phyloP scores from a whole-genome alignment of 23 tunicate species.

The Styela plicata region DNA sequence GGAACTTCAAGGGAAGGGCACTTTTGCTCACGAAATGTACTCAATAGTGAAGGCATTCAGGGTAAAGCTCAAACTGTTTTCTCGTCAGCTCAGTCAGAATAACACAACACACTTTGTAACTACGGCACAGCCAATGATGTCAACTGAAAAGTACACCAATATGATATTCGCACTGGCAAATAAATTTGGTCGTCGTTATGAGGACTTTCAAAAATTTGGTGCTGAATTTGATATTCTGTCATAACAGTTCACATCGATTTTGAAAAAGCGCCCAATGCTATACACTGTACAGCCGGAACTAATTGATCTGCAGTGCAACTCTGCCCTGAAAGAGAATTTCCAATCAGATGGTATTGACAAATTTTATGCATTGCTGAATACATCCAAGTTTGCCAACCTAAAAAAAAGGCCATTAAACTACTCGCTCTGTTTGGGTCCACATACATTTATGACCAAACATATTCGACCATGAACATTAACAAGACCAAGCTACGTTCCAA shows the following conservation, averaged over 20 bases:
- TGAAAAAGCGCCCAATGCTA: conserved; percentile 15
- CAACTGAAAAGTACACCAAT: conserved; percentile 8
- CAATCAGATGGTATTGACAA: conserved; percentile 16
- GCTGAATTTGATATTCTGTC: background rate
- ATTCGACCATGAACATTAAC: conserved; percentile 16
- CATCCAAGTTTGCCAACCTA: conserved; percentile 26
- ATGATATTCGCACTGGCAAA: background rate
- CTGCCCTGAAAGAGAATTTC: conserved; percentile 17
- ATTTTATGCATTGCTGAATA: conserved; percentile 23
- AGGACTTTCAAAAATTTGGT: background rate
- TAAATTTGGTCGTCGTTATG: conserved; percentile 2
- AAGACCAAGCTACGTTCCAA: conserved; percentile 30
- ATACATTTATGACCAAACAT: conserved; percentile 37
- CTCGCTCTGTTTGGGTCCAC: conserved; percentile 37
- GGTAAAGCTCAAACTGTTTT: background rate
- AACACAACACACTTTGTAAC: background rate
- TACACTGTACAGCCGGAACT: conserved; percentile 40
- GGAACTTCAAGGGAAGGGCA: conserved; percentile 2
- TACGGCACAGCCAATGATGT: background rate
- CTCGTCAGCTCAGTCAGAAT: conserved; percentile 1
- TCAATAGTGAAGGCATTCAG: conserved; percentile 2
- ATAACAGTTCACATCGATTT: too few species aligned
- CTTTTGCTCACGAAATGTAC: conserved; percentile 5
- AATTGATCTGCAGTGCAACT: conserved; percentile 30
- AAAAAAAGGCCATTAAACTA: conserved; percentile 31